These are phyloP conservation scores for Laticauda laticaudata DNA, from an alignment of 2,113 vertebrate species.

Conservation along the genomic window DNA sequence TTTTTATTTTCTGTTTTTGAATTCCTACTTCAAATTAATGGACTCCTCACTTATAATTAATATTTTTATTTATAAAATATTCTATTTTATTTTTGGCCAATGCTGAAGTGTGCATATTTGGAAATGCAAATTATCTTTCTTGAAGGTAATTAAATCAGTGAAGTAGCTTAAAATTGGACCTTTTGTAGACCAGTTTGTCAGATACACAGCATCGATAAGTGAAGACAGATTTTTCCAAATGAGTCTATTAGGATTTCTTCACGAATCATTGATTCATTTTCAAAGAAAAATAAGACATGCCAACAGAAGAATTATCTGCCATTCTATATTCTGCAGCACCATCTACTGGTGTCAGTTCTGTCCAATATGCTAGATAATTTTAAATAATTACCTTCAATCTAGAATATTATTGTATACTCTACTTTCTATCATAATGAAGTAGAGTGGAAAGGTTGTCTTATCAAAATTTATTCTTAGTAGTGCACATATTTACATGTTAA, in stretches of 20 bases:
- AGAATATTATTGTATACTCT: background rate
- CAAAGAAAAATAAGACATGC: background rate
- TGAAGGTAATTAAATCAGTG: background rate
- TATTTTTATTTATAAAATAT: background rate
- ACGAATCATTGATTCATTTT: background rate
- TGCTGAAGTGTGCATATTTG: background rate
- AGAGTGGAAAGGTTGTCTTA: background rate
- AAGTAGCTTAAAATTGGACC: background rate
- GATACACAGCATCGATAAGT: background rate
- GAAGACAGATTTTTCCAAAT: background rate
- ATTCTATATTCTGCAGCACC: background rate
- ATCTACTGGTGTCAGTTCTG: background rate
- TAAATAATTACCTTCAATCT: background rate
- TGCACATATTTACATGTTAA: no score
- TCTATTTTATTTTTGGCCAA: background rate
- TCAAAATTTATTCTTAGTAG: background rate
- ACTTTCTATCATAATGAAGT: background rate
- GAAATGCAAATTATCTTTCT: constrained; percentile 1
- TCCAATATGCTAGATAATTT: background rate
- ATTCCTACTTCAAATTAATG: background rate
- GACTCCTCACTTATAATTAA: no score
- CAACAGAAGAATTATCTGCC: background rate
- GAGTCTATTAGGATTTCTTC: background rate
- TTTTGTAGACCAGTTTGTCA: constrained; percentile 1
- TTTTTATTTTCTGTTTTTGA: background rate